Conservation (phyloP, 2,113 vertebrate species). For the Castor canadensis region DNA sequence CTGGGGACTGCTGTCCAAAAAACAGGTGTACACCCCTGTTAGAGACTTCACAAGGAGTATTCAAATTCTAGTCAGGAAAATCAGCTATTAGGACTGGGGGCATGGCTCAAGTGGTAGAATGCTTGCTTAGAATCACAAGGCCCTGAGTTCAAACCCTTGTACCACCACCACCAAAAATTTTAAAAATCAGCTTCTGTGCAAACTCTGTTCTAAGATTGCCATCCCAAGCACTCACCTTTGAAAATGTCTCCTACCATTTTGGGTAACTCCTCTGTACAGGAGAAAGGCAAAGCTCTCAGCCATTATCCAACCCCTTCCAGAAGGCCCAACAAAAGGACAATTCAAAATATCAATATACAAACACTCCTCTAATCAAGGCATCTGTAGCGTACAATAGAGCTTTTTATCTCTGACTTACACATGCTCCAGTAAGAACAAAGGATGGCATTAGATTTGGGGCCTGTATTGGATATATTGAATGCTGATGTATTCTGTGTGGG, state of each 20-base stretch:
- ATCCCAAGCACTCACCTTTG: neutral
- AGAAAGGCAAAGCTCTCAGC: neutral
- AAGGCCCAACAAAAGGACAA: neutral
- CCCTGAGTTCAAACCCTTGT: too few species aligned
- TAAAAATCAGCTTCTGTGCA: neutral
- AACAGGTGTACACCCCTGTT: neutral
- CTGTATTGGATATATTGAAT: neutral
- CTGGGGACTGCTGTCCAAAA: neutral
- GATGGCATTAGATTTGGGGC: neutral
- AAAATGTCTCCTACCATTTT: neutral
- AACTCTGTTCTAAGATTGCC: neutral
- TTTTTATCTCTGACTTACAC: neutral
- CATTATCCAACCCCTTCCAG: neutral
- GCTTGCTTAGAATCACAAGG: too few species aligned
- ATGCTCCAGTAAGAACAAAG: neutral
- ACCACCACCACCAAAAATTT: too few species aligned
- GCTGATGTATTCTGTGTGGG: neutral
- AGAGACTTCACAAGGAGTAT: neutral
- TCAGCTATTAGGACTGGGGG: too few species aligned
- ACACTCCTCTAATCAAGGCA: neutral
- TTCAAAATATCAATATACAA: constrained; percentile 23
- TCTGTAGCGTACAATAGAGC: neutral
- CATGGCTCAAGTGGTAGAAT: too few species aligned
- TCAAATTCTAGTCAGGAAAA: too few species aligned
- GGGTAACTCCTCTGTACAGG: neutral